A percentile compares a stretch with the other conserved stretches of the same genome.
phyloP scores from a whole-genome alignment of 2,888 invertebrate species.

The Caenorhabditis angaria region DNA sequence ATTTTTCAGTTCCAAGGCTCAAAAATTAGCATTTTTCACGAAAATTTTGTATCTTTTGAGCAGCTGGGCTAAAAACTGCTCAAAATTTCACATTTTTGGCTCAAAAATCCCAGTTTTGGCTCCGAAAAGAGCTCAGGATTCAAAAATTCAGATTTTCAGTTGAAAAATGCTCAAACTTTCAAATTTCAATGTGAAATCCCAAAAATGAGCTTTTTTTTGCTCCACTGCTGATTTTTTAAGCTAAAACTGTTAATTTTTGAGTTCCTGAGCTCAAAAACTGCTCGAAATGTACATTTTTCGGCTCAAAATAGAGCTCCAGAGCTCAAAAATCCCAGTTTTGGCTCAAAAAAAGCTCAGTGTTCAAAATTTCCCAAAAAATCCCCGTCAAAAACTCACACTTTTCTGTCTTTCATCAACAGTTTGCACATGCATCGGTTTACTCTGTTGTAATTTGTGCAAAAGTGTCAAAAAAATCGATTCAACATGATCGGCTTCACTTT shows the following conservation, averaged over 20 bases:
- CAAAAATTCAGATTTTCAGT: too few relatives aligned
- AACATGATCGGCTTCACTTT: slow-evolving; percentile 79
- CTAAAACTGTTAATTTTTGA: too few relatives aligned
- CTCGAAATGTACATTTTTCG: neutral
- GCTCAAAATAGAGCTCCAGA: neutral
- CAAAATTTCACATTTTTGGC: neutral
- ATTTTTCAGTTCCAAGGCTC: too few relatives aligned
- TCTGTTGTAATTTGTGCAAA: slow-evolving; percentile 80
- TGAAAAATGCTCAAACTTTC: too few relatives aligned
- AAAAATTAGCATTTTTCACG: too few relatives aligned
- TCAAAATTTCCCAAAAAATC: neutral
- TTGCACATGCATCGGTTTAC: slow-evolving; percentile 76
- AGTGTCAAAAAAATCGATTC: slow-evolving; percentile 85
- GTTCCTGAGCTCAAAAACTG: neutral
- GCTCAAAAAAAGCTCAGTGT: neutral
- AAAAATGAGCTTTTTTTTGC: too few relatives aligned
- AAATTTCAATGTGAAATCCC: too few relatives aligned
- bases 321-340: too few relatives aligned
- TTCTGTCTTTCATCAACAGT: slow-evolving; percentile 62
- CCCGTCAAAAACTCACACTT: slow-evolving; percentile 31
- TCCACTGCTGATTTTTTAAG: too few relatives aligned
- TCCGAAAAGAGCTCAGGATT: neutral
- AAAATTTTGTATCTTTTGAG: neutral
- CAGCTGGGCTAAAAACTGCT: neutral
- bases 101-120: too few relatives aligned